Conservation (phyloP, 2,113 vertebrate species). For the Egretta garzetta region DNA sequence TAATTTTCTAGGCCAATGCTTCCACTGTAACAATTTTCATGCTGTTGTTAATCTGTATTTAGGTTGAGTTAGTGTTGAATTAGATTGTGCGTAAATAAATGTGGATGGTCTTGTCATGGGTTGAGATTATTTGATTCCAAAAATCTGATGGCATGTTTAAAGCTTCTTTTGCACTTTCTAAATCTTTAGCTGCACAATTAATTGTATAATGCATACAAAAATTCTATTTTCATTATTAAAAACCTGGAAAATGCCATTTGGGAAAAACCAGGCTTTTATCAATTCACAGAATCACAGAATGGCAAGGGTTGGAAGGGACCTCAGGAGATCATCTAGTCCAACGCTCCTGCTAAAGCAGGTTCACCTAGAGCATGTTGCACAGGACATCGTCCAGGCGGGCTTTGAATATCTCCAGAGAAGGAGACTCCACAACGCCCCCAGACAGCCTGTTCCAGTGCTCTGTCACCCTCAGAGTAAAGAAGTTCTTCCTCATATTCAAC, state of each 20-base stretch:
- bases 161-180: neutral
- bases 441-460: no score
- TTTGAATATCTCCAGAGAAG: no score
- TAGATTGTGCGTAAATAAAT: neutral
- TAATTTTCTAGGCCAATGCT: neutral
- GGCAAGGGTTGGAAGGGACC: no score
- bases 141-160: neutral
- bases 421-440: no score
- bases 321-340: no score
- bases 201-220: neutral
- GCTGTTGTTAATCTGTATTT: neutral
- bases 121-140: neutral
- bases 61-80: neutral
- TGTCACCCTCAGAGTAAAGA: no score
- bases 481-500: no score
- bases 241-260: neutral
- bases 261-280: neutral
- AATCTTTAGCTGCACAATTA: neutral
- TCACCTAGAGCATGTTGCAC: no score
- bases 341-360: no score
- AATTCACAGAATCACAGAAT: no score
- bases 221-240: neutral
- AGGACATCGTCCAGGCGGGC: no score
- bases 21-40: neutral
- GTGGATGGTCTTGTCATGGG: neutral